Conservation (phyloP, 2,797 vertebrate genomes). For the Stomatorhinus walkeri region DNA sequence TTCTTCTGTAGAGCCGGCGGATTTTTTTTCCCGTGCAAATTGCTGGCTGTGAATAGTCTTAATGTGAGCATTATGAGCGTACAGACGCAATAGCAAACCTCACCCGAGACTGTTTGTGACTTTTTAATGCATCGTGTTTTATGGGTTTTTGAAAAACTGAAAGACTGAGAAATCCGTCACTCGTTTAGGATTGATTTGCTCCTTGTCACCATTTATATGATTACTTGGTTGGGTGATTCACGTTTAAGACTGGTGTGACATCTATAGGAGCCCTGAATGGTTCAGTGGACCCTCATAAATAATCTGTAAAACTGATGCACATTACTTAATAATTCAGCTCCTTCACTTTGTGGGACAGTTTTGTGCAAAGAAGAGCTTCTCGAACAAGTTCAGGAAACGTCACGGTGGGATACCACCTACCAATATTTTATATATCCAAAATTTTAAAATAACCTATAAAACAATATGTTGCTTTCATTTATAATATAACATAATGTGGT, state of each 20-base stretch:
- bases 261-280: background rate
- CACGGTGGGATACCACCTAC: background rate
- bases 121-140: background rate
- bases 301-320: background rate
- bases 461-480: background rate
- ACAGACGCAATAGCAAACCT: background rate
- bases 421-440: background rate
- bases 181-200: background rate
- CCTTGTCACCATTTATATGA: background rate
- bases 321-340: background rate
- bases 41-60: background rate
- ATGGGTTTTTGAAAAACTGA: background rate
- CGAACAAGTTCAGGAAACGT: background rate
- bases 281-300: background rate
- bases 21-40: background rate
- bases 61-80: background rate
- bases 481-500: background rate
- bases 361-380: background rate
- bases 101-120: background rate
- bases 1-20: background rate
- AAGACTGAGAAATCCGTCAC: background rate
- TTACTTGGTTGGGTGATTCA: background rate
- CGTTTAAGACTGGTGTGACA: background rate
- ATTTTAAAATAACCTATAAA: background rate
- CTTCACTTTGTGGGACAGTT: background rate